phyloP scores from a whole-genome alignment of 2,797 vertebrate species.

The Liasis olivaceus region DNA sequence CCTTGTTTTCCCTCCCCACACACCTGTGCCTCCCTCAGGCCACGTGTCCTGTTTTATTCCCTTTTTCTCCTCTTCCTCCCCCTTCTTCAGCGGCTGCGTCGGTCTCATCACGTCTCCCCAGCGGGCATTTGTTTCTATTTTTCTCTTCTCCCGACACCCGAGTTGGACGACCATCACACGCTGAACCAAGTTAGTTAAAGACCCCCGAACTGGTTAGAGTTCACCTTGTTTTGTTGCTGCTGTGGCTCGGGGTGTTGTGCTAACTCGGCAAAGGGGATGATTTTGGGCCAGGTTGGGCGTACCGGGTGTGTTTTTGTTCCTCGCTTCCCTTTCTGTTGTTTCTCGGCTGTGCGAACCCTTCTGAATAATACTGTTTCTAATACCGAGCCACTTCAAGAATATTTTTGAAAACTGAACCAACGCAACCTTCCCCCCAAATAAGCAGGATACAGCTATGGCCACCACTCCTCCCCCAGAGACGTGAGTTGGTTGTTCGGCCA shows the following conservation, averaged over 20 bases:
- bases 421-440: background rate
- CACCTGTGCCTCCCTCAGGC: background rate
- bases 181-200: no score
- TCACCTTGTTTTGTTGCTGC: no score
- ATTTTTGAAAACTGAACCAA: background rate
- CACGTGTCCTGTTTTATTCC: background rate
- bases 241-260: no score
- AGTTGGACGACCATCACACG: no score
- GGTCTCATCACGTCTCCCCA: background rate
- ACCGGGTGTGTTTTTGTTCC: background rate
- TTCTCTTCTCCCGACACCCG: background rate
- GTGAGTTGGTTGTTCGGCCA: no score
- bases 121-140: no score
- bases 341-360: background rate
- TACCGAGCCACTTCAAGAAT: rapidly evolving
- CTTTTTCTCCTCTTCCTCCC: background rate
- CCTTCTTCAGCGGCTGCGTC: background rate
- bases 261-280: no score
- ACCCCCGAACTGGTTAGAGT: no score
- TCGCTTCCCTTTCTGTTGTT: background rate
- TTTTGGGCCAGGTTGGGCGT: no score
- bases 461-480: no score
- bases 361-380: background rate
- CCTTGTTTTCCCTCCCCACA: background rate
- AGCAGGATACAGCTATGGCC: no score